These are phyloP conservation scores for Heliocidaris erythrogramma DNA, from an alignment of 35 echinoderm and acorn worm genomes.

Conservation along the genomic window DNA sequence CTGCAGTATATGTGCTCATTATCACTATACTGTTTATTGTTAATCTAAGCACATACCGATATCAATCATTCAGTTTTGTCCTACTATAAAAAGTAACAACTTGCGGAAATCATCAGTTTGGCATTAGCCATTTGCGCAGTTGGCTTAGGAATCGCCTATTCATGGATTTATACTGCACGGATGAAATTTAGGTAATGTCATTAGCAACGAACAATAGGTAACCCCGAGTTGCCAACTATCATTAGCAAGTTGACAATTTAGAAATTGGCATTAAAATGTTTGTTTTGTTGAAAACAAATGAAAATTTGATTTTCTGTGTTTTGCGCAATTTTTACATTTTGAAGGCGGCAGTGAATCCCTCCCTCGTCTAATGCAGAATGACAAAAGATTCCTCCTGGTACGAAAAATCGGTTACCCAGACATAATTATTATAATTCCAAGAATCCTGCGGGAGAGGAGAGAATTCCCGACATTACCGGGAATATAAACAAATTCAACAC, in stretches of 20 bases:
- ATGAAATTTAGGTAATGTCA: background rate
- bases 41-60: too few relatives aligned
- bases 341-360: background rate
- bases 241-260: background rate
- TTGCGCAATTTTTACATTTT: background rate
- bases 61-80: background rate
- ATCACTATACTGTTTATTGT: background rate
- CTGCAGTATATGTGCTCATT: too few relatives aligned
- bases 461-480: too few relatives aligned
- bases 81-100: background rate
- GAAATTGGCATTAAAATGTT: background rate
- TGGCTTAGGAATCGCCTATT: too few relatives aligned
- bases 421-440: too few relatives aligned
- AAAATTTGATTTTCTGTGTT: background rate
- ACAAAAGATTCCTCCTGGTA: too few relatives aligned
- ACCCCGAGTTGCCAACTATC: background rate
- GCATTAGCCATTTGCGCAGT: too few relatives aligned
- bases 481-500: too few relatives aligned
- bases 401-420: too few relatives aligned
- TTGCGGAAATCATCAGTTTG: background rate
- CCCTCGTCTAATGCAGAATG: too few relatives aligned
- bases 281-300: background rate
- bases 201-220: background rate
- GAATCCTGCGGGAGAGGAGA: too few relatives aligned
- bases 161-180: too few relatives aligned